Conservation (phyloP, 1,140 invertebrate genomes). For the Halotydeus destructor region DNA sequence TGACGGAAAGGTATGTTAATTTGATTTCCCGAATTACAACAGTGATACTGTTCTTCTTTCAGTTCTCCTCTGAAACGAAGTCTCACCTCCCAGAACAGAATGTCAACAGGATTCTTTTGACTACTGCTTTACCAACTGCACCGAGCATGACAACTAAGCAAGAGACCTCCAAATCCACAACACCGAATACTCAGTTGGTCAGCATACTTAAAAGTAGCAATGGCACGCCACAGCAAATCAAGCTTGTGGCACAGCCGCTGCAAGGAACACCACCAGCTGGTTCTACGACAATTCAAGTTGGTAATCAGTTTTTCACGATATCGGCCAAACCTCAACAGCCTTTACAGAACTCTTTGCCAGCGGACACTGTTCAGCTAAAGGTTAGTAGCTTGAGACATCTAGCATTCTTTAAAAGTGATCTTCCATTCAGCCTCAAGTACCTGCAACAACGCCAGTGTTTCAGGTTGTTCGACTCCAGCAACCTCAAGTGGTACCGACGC, state of each 20-base stretch:
- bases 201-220: conserved; percentile 4
- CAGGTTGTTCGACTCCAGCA: too few species aligned
- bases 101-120: not conserved
- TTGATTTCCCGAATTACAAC: too few species aligned
- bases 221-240: not conserved
- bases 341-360: not conserved
- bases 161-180: too few species aligned
- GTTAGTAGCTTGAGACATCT: not conserved
- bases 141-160: too few species aligned
- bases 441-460: too few species aligned
- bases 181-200: not conserved
- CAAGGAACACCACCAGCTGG: not conserved
- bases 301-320: conserved; percentile 8
- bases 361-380: not conserved
- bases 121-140: too few species aligned
- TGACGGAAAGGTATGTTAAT: too few species aligned
- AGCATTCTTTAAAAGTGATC: too few species aligned
- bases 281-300: conserved; percentile 6
- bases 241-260: not conserved
- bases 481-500: too few species aligned
- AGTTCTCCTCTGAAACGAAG: too few species aligned
- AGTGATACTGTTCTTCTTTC: too few species aligned
- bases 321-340: conserved; percentile 2
- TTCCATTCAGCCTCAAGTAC: too few species aligned
- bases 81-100: not conserved